Evolutionary conservation across 1,140 invertebrate genomes (phyloP), one percentile per base, ranked within the genome.

Genomic region (Lepidurus packardi): DNA sequence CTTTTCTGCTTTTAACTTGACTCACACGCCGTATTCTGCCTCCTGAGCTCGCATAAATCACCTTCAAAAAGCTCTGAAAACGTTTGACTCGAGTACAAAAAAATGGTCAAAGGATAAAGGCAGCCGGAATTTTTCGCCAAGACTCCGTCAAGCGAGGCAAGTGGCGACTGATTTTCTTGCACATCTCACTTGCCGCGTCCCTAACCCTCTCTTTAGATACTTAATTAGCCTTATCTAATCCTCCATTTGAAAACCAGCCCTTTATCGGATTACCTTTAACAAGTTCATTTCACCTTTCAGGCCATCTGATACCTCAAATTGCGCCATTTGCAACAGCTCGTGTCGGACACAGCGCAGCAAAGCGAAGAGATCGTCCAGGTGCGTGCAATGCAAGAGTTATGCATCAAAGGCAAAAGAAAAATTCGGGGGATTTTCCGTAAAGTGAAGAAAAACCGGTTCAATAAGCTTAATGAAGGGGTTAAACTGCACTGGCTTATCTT

Each of bases 181-280:
- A 65, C 53, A 21, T 65, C 21, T 65, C 13, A 13, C 53, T 65
- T 65, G 21, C 53, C 53, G 21, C 53, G 13, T 65, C 53, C 21
- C 53, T n/a, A 9, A 65, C 53, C 53, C 21, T 65, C 53, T 65
- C 21, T 21, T n/a, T 65, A 16, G 16, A 21, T 65, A 65, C 21
- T 65, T 65, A 65, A 65, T 65, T 65, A 65, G n/a, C 53, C 53
- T 65, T 65, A 65, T 65, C 53, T 65, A 65, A 65, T 65, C 53
- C 21, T 65, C 13, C 53, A 65, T 65, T 65, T 21, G 21, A 13
- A 65, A 65, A 16, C 16, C 53, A 5, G 16, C 53, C n/a, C 53
- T n/a, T 21, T 65, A 65, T 65, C 53, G 53, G 6, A 8, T 65
- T 65, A 65, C 21, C 53, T 34, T 7, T 13, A 65, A 65, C 53